Conservation (phyloP, 2,888 invertebrate species). For the Limnephilus marmoratus region DNA sequence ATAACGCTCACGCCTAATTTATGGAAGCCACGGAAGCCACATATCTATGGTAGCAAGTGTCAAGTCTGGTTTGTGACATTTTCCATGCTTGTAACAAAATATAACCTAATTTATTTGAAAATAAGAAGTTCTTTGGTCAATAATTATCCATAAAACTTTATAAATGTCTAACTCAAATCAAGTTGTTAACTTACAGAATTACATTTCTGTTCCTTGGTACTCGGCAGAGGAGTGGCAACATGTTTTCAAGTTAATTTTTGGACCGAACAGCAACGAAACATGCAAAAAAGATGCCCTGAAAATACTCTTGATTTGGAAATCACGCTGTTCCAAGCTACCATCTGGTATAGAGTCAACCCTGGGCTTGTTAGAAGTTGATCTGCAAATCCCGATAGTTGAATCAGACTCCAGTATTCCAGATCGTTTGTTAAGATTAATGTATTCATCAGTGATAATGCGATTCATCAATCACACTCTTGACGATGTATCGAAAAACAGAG, state of each 20-base stretch:
- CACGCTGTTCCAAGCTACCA: slow-evolving; percentile 77
- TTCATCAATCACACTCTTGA: slow-evolving; percentile 82
- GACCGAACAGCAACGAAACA: slow-evolving; percentile 68
- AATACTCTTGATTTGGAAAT: slow-evolving; percentile 78
- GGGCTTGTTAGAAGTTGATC: slow-evolving; percentile 76
- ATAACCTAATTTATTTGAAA: background rate
- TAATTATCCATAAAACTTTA: background rate
- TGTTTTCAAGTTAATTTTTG: slow-evolving; percentile 75
- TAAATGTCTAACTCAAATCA: slow-evolving; percentile 19
- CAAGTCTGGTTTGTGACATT: background rate
- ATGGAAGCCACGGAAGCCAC: too few relatives aligned
- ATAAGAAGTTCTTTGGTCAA: background rate
- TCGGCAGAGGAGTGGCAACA: slow-evolving; percentile 76
- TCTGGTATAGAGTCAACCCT: slow-evolving; percentile 81
- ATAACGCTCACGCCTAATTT: too few relatives aligned
- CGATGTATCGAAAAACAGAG: slow-evolving; percentile 74
- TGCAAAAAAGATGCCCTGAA: slow-evolving; percentile 73
- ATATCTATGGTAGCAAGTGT: too few relatives aligned
- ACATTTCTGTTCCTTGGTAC: slow-evolving; percentile 72
- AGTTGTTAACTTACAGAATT: background rate
- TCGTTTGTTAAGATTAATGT: slow-evolving; percentile 77
- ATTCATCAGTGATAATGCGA: slow-evolving; percentile 81
- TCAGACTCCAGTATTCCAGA: slow-evolving; percentile 71
- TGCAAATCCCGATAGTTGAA: slow-evolving; percentile 70
- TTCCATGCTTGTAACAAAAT: background rate